These are phyloP conservation scores for Daboia siamensis DNA, from an alignment of 2,113 vertebrate genomes.

Conservation along the genomic window DNA sequence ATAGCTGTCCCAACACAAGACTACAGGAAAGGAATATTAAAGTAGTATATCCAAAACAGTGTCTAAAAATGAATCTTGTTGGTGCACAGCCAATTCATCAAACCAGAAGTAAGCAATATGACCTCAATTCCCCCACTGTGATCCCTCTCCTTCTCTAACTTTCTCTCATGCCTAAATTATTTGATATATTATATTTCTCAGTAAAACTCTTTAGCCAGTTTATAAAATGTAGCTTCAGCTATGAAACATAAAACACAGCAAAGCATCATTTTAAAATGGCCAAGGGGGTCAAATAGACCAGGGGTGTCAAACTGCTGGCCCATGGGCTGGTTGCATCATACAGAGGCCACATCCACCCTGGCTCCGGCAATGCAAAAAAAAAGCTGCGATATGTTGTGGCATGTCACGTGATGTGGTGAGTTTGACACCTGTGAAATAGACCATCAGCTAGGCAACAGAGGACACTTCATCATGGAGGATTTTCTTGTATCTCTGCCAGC, in stretches of 20 bases:
- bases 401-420: no score
- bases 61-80: neutral
- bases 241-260: neutral
- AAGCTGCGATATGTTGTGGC: no score
- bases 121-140: neutral
- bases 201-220: neutral
- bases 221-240: neutral
- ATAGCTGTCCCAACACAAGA: neutral
- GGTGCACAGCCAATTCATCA: neutral
- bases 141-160: neutral
- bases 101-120: neutral
- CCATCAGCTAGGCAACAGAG: neutral
- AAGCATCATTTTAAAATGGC: neutral
- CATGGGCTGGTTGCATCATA: no score
- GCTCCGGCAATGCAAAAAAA: no score
- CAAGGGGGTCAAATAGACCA: neutral
- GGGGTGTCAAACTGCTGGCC: no score
- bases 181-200: neutral
- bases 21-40: neutral
- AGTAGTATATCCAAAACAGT: neutral
- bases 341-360: no score
- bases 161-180: neutral
- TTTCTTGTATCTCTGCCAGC: neutral
- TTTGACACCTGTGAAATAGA: neutral
- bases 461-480: neutral